Evolutionary conservation across 2,888 invertebrate genomes (phyloP), one percentile per base, ranked within the genome.

Genomic region (Podotricha telesiphe): DNA sequence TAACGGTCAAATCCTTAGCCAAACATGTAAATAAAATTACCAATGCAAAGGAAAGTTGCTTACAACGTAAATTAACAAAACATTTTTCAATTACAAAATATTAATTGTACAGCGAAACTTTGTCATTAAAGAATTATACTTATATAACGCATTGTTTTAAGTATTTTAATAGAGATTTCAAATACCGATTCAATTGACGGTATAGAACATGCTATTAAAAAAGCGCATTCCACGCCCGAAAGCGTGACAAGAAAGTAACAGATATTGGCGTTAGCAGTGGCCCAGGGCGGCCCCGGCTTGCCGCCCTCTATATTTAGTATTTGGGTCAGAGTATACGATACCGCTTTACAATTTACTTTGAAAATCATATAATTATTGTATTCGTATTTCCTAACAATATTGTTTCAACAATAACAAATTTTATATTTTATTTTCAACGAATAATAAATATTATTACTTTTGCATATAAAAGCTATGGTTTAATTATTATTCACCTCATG

Each of bases 241-340:
- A 42, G 45, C 19, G 37, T 51, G 61, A 47, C 42, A 62, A 19
- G 64, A 42, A 61, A 48, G 55, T 65, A 48, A 19, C 61, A 61
- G 65, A 42, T 64, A 64, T 71, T 48, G 67, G 56, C 66, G 22
- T 56, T 61, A 64, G 67, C 70, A 62, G 22, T 48, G 67, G 55
- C 65, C 70, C 67, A 62, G 78, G 77, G 77, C 80, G 82, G 82
- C 78, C 77, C 77, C 80, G 76, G 78, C 84, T 86, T 83, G 87
- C 77, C 79, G 79, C 81, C 89, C 91, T n/a, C n/a, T 86, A 89
- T 79, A 85, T 91, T 77, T 74, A 72, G 55, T 53, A 91, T 83
- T 74, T 87, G 73, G 91, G 91, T 91, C 91, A 91, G 90, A 86
- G 84, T 88, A 89, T 77, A 78, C 10, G 73, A 73, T 75, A 74